A percentile compares a stretch with the other conserved stretches of the same genome.
Evolutionary conservation across 2,888 invertebrate genomes (phyloP).

Genomic region (Rhingia campestris): DNA sequence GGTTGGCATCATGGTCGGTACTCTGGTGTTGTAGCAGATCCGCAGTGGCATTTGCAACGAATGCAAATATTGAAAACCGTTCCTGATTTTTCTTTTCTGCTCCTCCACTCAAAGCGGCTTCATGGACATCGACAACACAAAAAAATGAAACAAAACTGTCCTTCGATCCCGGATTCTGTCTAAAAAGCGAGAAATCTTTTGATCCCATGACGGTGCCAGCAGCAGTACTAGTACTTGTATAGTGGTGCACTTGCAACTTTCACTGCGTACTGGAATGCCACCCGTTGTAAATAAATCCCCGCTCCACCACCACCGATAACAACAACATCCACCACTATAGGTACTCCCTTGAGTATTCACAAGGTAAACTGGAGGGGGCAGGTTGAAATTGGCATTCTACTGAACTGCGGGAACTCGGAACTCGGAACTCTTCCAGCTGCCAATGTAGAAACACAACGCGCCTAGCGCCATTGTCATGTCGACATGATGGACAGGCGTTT

Average conservation of each 20-base stretch:
- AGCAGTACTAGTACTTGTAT: slow-evolving; percentile 1
- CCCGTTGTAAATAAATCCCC: slow-evolving; percentile 1
- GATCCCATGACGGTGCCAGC: slow-evolving; percentile 46
- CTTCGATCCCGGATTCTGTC: neutral
- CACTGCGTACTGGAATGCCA: neutral
- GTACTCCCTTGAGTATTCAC: slow-evolving; percentile 22
- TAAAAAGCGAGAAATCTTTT: slow-evolving; percentile 61
- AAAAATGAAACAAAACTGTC: neutral
- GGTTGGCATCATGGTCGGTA: slow-evolving; percentile 54
- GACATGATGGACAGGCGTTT: slow-evolving; percentile 64
- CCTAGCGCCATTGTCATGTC: slow-evolving; percentile 50
- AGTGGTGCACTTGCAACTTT: neutral
- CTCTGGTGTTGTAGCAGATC: slow-evolving; percentile 34
- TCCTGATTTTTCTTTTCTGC: slow-evolving; percentile 5
- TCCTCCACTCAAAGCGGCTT: slow-evolving; percentile 18
- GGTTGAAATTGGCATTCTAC: slow-evolving; percentile 52
- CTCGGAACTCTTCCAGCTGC: slow-evolving; percentile 24
- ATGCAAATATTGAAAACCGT: slow-evolving; percentile 54
- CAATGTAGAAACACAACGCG: slow-evolving; percentile 38
- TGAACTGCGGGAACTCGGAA: neutral
- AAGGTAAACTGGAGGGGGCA: slow-evolving; percentile 27
- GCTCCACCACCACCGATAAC: neutral
- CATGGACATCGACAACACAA: slow-evolving; percentile 1
- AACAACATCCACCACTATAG: neutral
- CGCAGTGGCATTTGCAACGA: slow-evolving; percentile 52